Conservation (phyloP, 2,888 invertebrate species). For the Dryobotodes eremita region DNA sequence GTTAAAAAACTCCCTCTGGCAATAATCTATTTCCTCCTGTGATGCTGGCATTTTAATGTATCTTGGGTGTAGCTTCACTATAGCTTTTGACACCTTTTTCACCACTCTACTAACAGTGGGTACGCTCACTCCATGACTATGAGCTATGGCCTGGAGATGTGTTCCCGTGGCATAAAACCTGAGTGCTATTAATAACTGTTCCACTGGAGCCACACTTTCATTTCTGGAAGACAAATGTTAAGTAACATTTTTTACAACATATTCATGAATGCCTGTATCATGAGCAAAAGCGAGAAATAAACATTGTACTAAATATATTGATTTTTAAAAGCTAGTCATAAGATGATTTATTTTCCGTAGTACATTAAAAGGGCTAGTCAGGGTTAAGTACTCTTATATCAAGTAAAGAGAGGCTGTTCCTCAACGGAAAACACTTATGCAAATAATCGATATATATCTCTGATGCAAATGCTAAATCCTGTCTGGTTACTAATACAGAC, state of each 20-base stretch:
- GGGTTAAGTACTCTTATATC: too few relatives aligned
- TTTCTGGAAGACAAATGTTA: conserved; percentile 11
- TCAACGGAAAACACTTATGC: background rate
- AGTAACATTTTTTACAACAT: too few relatives aligned
- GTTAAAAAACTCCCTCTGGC: conserved; percentile 32
- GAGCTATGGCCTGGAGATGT: conserved; percentile 37
- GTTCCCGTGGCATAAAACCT: conserved; percentile 50
- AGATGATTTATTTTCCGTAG: background rate
- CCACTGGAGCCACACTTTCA: conserved; percentile 38
- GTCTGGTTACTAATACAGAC: too few relatives aligned
- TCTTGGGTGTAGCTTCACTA: conserved; percentile 19
- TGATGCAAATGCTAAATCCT: background rate
- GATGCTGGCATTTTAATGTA: conserved; percentile 26
- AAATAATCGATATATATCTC: background rate
- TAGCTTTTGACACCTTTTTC: conserved; percentile 42
- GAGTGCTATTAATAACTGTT: conserved; percentile 44
- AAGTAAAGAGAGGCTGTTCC: too few relatives aligned
- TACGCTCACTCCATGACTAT: conserved; percentile 31
- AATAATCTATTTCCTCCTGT: conserved; percentile 19
- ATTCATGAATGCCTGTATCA: background rate
- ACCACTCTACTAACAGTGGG: conserved; percentile 47
- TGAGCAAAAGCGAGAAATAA: background rate
- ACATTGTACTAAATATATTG: background rate
- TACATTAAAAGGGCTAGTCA: background rate
- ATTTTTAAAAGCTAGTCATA: background rate